Conservation (phyloP, 2,797 vertebrate genomes). For the Phrynocephalus forsythii region DNA sequence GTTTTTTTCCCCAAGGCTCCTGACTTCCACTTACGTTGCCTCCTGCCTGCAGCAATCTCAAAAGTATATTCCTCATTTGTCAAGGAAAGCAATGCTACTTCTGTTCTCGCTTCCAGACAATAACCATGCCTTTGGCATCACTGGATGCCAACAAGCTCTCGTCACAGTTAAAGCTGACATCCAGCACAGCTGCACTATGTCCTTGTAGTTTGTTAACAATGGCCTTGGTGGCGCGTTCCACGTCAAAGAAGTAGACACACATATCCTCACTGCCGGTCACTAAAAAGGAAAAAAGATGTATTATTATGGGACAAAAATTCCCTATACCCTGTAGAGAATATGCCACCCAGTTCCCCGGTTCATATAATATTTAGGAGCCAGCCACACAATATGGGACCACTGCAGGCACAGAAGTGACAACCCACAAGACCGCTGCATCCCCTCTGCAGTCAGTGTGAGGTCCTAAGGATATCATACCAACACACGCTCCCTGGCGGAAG, state of each 20-base stretch:
- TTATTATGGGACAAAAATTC: neutral
- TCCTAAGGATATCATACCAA: constrained; percentile 82
- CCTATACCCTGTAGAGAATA: neutral
- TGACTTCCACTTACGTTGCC: neutral
- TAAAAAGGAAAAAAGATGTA: constrained; percentile 57
- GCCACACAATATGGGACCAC: neutral
- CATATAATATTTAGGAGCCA: neutral
- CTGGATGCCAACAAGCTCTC: constrained; percentile 94
- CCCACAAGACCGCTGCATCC: no score
- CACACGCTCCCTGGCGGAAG: constrained; percentile 94
- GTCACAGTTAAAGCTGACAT: constrained; percentile 95
- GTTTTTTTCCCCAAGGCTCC: neutral
- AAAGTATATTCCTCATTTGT: neutral
- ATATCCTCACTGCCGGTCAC: constrained; percentile 95
- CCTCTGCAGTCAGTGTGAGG: neutral
- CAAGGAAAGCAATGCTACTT: constrained; percentile 75
- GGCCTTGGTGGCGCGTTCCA: constrained; percentile 90
- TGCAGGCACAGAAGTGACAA: neutral
- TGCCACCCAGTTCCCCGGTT: neutral
- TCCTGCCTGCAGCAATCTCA: neutral
- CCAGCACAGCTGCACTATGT: constrained; percentile 91
- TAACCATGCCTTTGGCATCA: constrained; percentile 93
- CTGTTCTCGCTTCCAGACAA: constrained; percentile 94
- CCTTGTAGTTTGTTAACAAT: constrained; percentile 95
- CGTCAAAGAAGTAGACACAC: constrained; percentile 95